Evolutionary conservation across 2,797 vertebrate genomes (phyloP).

Genomic region (Nasua narica): DNA sequence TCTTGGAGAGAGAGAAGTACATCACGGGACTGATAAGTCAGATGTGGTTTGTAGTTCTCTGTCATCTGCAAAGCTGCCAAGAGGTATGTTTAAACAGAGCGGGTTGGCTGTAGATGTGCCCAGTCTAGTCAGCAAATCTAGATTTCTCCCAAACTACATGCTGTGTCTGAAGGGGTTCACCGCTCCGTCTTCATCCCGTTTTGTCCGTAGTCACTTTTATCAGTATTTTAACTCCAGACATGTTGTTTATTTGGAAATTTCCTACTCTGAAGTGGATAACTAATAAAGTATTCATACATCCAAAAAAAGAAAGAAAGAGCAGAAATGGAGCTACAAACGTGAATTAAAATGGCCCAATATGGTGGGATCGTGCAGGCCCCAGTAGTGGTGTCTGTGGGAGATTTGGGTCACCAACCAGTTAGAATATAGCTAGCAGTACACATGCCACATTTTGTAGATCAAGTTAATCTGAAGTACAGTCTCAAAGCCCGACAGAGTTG

Average conservation of each 20-base stretch:
- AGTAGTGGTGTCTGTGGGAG: neutral
- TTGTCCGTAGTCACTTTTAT: neutral
- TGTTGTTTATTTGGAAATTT: neutral
- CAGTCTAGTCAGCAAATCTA: neutral
- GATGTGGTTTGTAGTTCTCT: conserved; percentile 86
- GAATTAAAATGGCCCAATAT: neutral
- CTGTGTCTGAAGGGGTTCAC: neutral
- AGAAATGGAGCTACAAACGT: neutral
- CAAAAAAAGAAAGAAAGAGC: neutral
- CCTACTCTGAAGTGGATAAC: neutral
- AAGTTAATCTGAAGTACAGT: neutral
- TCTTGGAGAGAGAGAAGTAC: conserved; percentile 84
- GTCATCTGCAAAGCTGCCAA: conserved; percentile 44
- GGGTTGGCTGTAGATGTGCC: neutral
- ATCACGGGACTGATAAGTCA: conserved; percentile 84
- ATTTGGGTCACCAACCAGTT: neutral
- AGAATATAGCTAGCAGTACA: neutral
- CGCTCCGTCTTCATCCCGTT: neutral
- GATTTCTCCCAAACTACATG: neutral
- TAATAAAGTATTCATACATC: neutral
- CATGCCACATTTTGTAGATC: neutral
- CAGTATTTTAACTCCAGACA: neutral
- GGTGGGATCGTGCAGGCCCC: neutral
- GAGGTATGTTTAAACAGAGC: conserved; percentile 65
- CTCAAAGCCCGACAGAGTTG: neutral